Evolutionary conservation across 1,140 invertebrate species (phyloP), one percentile per base, ranked within the genome.

Genomic region (Drosophila melanica): DNA sequence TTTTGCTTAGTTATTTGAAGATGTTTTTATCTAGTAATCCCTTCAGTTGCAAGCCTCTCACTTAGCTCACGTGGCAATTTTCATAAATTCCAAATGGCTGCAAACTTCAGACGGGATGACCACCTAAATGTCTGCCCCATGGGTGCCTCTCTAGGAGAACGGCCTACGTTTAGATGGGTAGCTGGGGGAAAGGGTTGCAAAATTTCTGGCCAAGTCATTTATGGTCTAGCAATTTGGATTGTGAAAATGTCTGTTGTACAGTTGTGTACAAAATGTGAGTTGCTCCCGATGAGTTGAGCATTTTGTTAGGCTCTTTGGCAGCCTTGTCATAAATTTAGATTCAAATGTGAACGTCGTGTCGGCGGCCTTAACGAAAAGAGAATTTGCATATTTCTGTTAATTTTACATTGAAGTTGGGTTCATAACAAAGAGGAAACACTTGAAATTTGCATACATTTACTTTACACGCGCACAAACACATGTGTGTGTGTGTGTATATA

Each of bases 381-480:
- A 90, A 90, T 90, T 90, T 90, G 80, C 87, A 90, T 90, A 90
- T 90, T 90, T 90, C 81, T 90, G 86, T 90, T 90, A 90, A 90
- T 90, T 90, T 90, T 90, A 67, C 81, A 87, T 84, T 90, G 77
- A 90, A 90, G 87, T 90, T 90, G 80, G 82, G 87, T 90, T 90
- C 80, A 90, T 90, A 90, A 90, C 87, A 87, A 90, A 84, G 82
- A 90, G 87, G 87, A 90, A 90, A 90, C 81, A 90, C 87, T 90
- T 90, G 82, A 86, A 90, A 90, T 90, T 90, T 90, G 87, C 87
- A 90, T 90, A 90, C 71, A 90, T 90, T 89, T 89, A 76, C 77
- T 64, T 69, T 70, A 62, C 66, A 80, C 55, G 72, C 44, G 71
- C 59, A 77, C 57, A 77, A 62, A 50, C 50, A 78, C 53, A 55